Percentiles rank a stretch among this genome's conserved stretches.
phyloP scores from a whole-genome alignment of 2,113 vertebrate genomes.

The Anarhynchus alexandrinus region DNA sequence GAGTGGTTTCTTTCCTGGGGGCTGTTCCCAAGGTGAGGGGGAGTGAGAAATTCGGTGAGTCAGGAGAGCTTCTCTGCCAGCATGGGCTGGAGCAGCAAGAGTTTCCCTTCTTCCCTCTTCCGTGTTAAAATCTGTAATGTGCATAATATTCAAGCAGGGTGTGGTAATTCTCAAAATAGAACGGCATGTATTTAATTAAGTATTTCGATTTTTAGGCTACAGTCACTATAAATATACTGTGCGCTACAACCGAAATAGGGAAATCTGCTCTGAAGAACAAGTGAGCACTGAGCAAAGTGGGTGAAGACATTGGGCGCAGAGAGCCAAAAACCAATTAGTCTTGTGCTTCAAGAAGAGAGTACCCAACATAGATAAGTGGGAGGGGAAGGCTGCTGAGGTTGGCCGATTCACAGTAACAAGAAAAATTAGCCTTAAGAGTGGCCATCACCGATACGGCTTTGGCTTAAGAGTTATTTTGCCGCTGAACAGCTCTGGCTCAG shows the following conservation, averaged over 20 bases:
- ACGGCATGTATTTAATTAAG: conserved; percentile 5
- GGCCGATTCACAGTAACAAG: neutral
- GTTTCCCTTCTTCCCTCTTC: neutral
- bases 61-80: neutral
- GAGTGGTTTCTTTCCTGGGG: conserved; percentile 9
- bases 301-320: neutral
- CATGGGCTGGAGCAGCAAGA: neutral
- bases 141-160: neutral
- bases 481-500: neutral
- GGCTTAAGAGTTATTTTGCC: neutral
- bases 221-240: neutral
- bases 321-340: neutral
- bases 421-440: neutral
- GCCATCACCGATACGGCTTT: neutral
- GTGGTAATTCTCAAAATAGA: conserved; percentile 4
- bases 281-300: neutral
- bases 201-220: neutral
- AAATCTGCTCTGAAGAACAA: neutral
- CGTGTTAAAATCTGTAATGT: neutral
- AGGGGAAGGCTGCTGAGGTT: neutral
- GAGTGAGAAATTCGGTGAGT: neutral
- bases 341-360: neutral
- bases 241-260: neutral
- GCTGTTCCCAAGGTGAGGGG: neutral
- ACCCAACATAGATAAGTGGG: neutral